Evolutionary conservation across 2,113 vertebrate genomes (phyloP), one percentile per base, ranked within the genome.

Genomic region (Empidonax alnorum): DNA sequence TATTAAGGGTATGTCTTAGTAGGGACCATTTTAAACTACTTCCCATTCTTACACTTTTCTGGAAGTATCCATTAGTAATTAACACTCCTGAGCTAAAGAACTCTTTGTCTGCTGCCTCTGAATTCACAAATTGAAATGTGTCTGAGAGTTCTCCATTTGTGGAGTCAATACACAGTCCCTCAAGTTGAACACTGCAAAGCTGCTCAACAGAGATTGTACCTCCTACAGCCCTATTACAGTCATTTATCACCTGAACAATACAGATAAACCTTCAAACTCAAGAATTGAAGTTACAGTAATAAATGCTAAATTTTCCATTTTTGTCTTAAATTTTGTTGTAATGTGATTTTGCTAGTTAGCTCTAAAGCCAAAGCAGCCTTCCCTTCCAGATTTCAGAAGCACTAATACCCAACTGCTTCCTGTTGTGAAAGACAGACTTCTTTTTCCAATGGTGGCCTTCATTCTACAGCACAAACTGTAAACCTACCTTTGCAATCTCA

Each of bases 401-500:
- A 61, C 27, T 52, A 53, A 84, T 10, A 67, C 6, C 31, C 46
- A 33, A 6, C 46, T 63, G 61, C 17, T 27, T 69, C 35, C 39
- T 44, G 15, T 21, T n/a, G 39, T 30, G 30, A 1, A 3, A 65
- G 63, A 78, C 59, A 84, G 16, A 14, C 5, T 35, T 20, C 33
- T 52, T 58, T 78, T 87, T 44, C n/a, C 52, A 42, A 5, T 19
- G 6, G 24, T 16, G 33, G 28, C 23, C 24, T 92, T 88, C 86
- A 37, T 46, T 46, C 50, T 55, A 7, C 17, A 28, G 28, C 35
- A 83, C 33, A 66, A 88, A 53, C 44, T 46, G 14, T 21, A 84
- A 28, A 65, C 98, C 96, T 95, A 99, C 99, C 98, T 99, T 99
- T 78, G 99, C 99, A 65, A 99, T 99, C 98, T 99, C 99, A 97